Evolutionary conservation across 2,797 vertebrate genomes (phyloP), one percentile per base, ranked within the genome.

Genomic region (Margarornis squamiger): DNA sequence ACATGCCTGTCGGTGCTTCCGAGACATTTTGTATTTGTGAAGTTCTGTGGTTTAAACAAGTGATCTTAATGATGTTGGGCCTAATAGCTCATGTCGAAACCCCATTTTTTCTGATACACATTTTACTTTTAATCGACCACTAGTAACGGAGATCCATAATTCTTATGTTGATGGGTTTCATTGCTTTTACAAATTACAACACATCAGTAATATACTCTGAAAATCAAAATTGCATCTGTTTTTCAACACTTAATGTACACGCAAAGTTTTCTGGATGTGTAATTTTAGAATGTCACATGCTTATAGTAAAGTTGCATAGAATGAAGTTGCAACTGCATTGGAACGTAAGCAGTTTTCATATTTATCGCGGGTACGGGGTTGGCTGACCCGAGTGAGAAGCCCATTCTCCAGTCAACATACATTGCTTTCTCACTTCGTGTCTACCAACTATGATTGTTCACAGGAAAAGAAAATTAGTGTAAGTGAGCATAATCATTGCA

Each of bases 1-100:
- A 6, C 12, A 0, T 6, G 16, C 12, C 23, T 5, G 0, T 27
- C 2, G 1, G 12, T 36, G 12, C 19, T 78, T 48, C 39, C n/a
- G 27, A 63, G 29, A 12, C 45, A 1, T 39, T 62, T 55, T 51
- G 17, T 24, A 5, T 52, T 48, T 36, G 12, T 22, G 9, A 59
- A 63, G 11, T 61, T 51, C 30, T 23, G 26, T 61, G 20, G n/a
- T 90, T 74, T 67, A 57, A 83, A 12, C 36, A 19, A 10, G 17
- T 23, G 27, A 21, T 66, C 21, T 22, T 15, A 29, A 36, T 23
- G 18, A 14, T 49, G 12, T 18, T 54, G 21, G 13, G 12, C 21
- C 2, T 22, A 23, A 15, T n/a, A 49, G 51, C 19, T 77, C 1
- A 0, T 34, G 20, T 39, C 14, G 24, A 32, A 83, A 86, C 39